These are phyloP conservation scores for Cryptosula pallasiana DNA, from an alignment of 2,888 invertebrate species.

Conservation along the genomic window DNA sequence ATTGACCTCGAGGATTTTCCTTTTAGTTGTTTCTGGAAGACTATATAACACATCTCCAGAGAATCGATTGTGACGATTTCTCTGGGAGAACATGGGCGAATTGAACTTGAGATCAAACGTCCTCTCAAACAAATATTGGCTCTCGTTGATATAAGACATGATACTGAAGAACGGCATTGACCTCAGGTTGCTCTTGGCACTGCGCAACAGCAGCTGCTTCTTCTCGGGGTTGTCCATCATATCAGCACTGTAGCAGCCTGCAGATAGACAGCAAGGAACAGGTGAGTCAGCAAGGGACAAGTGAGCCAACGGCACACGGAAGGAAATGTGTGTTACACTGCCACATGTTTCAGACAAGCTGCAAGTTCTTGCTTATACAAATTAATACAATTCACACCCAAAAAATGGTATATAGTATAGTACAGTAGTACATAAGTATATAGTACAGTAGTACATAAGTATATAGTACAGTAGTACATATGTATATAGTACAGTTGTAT, in stretches of 20 bases:
- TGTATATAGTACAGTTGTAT: no score
- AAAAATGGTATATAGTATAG: no score
- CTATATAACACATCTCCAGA: constrained; percentile 56
- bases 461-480: no score
- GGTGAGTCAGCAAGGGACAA: no score
- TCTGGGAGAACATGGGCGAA: constrained; percentile 68
- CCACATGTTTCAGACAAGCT: no score
- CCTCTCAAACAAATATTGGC: constrained; percentile 51
- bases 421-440: no score
- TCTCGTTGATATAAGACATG: constrained; percentile 81
- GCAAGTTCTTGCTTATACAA: no score
- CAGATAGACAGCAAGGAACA: no score
- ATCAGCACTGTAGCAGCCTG: constrained; percentile 55
- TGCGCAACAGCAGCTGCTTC: constrained; percentile 71
- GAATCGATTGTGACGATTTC: constrained; percentile 80
- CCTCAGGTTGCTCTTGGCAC: constrained; percentile 83
- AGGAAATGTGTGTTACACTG: no score
- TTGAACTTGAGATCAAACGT: constrained; percentile 43
- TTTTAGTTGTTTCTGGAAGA: background rate
- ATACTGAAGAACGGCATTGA: constrained; percentile 93
- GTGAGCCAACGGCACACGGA: no score
- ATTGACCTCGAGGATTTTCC: constrained; percentile 57
- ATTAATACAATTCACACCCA: no score
- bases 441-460: no score
- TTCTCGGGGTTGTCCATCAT: constrained; percentile 66